phyloP scores from a whole-genome alignment of 2,888 invertebrate species.

The Sceliomorpha sp. region DNA sequence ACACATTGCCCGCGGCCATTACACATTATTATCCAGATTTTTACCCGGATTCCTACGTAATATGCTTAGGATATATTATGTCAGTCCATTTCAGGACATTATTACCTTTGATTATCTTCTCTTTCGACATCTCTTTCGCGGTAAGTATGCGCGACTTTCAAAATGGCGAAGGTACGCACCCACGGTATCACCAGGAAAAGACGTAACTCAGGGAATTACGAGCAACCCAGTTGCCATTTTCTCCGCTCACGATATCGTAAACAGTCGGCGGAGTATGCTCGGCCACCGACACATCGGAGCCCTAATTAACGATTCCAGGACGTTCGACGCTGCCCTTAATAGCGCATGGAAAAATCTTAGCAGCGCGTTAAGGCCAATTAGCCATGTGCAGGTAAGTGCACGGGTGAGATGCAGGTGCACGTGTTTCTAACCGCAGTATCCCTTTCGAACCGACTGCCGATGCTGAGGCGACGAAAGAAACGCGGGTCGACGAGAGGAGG shows the following conservation, averaged over 20 bases:
- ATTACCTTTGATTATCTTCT: slow-evolving; percentile 14
- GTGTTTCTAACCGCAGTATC: slow-evolving; percentile 31
- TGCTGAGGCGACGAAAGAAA: too few species aligned
- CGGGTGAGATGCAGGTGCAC: slow-evolving; percentile 34
- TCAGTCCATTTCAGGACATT: slow-evolving; percentile 1
- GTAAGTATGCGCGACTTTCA: slow-evolving; percentile 16
- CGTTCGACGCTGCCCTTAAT: slow-evolving; percentile 40
- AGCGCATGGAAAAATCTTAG: slow-evolving; percentile 45
- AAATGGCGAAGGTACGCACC: slow-evolving; percentile 22
- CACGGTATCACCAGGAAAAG: slow-evolving; percentile 26
- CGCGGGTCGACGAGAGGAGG: too few species aligned
- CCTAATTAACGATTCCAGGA: slow-evolving; percentile 51
- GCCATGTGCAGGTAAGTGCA: slow-evolving; percentile 37
- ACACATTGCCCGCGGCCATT: slow-evolving; percentile 6
- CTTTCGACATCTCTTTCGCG: neutral
- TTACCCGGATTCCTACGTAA: neutral
- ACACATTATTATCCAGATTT: slow-evolving; percentile 4
- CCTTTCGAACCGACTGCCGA: too few species aligned
- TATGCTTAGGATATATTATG: slow-evolving; percentile 1
- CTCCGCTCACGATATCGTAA: slow-evolving; percentile 39
- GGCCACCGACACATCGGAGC: slow-evolving; percentile 50
- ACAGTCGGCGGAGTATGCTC: slow-evolving; percentile 34
- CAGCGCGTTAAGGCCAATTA: slow-evolving; percentile 56
- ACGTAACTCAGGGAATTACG: slow-evolving; percentile 47
- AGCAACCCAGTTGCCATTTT: slow-evolving; percentile 30